Evolutionary conservation across 2,797 vertebrate species (phyloP).

Genomic region (Astyanax mexicanus): DNA sequence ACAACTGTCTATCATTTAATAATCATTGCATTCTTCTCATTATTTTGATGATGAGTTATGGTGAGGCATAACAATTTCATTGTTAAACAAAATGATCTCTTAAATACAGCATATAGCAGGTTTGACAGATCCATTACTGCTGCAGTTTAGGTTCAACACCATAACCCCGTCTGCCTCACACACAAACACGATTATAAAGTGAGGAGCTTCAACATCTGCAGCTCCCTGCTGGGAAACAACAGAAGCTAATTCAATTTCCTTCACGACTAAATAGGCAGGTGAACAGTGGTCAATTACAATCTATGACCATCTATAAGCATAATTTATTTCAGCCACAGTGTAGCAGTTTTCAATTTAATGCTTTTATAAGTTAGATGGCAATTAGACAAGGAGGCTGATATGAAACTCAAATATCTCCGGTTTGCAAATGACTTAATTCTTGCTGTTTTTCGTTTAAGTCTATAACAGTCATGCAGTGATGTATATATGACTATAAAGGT

Average conservation of each 20-base stretch:
- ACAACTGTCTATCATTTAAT: not conserved
- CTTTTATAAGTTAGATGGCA: conserved; percentile 54
- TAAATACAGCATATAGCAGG: not conserved
- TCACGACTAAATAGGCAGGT: conserved; percentile 52
- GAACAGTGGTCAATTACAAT: conserved; percentile 57
- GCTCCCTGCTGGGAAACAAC: conserved; percentile 46
- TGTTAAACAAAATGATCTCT: not conserved
- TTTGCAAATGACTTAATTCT: conserved; percentile 18
- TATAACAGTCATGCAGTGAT: conserved; percentile 26
- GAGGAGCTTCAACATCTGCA: conserved; percentile 34
- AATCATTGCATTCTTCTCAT: not conserved
- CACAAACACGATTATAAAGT: conserved; percentile 42
- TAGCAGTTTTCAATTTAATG: conserved; percentile 53
- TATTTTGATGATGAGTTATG: not conserved
- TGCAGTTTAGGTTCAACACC: conserved; percentile 18
- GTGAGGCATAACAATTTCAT: not conserved
- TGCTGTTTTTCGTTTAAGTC: conserved; percentile 42
- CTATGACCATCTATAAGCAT: conserved; percentile 56
- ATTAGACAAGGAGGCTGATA: conserved; percentile 50
- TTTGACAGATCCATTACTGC: conserved; percentile 22
- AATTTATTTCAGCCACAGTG: conserved; percentile 53
- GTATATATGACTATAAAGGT: too few relatives aligned
- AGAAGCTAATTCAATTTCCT: conserved; percentile 54
- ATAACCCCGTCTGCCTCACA: conserved; percentile 48
- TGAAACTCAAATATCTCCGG: conserved; percentile 38